Evolutionary conservation across 2,797 vertebrate genomes (phyloP), one percentile per base, ranked within the genome.

Genomic region (Gouania willdenowi): DNA sequence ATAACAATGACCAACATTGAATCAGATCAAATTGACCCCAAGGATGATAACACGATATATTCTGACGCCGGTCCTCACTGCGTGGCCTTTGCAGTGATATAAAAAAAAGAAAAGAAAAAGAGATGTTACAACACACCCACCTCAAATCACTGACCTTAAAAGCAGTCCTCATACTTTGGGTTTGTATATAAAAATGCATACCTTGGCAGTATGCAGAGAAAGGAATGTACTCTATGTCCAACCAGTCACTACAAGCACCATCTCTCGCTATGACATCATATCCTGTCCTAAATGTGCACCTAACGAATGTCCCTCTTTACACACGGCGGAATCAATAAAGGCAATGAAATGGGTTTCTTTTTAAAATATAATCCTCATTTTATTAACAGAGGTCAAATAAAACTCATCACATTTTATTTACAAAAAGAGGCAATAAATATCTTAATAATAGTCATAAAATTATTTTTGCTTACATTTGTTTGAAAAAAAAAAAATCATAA

Each of bases 361-460:
- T 87, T 89, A 81, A 87, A 87, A 90, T 90, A 89, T 85, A 89
- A 73, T 90, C 88, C 87, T 90, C 87, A 84, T 84, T 91, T 89
- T 91, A 89, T 89, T 89, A 88, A 87, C 81, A 88, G 87, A 90
- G 87, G 86, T 81, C 86, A 89, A 85, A 90, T 89, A 90, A 81
- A 88, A 90, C 83, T 89, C 84, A 84, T 82, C 80, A 88, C 81
- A 87, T 85, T 88, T 85, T 90, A 90, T 91, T 89, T 90, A 91
- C 88, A 90, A 79, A 85, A 76, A 84, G 79, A 89, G 83, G 86
- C 82, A 91, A 91, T 91, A 91, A 91, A 91, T 91, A 91, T 89
- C 84, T 91, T 88, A 82, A 91, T 89, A 89, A 90, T 91, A 88
- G 82, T 89, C 87, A 88, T 91, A 91, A 89, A 90, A 89, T 89